A percentile compares a stretch with the other conserved stretches of the same genome.
Conservation (phyloP, 2,797 vertebrate genomes). For the Hoplostethus mediterraneus region DNA sequence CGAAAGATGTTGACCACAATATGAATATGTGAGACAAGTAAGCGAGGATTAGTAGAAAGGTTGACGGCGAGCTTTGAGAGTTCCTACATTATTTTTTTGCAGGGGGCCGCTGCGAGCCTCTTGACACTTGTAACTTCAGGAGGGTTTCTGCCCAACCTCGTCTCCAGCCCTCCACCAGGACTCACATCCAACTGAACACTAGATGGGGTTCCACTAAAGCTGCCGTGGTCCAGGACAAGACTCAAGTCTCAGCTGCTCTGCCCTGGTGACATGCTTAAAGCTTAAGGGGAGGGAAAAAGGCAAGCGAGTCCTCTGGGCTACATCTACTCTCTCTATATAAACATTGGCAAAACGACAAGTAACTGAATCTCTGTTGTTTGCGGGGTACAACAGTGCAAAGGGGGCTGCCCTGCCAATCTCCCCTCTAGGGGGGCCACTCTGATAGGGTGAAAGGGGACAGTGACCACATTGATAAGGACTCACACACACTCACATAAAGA, state of each 20-base stretch:
- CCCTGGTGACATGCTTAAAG: constrained; percentile 90
- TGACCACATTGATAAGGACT: constrained; percentile 94
- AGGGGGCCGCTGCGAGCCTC: constrained; percentile 79
- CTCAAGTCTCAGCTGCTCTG: constrained; percentile 88
- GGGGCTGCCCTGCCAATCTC: constrained; percentile 92
- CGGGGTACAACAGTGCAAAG: constrained; percentile 86
- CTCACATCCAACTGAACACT: constrained; percentile 90
- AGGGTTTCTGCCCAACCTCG: constrained; percentile 77
- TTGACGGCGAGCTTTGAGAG: constrained; percentile 72
- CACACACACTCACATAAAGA: constrained; percentile 83
- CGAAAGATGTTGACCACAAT: constrained; percentile 54
- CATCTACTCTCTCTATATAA: constrained; percentile 93
- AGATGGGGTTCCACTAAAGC: constrained; percentile 95
- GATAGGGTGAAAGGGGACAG: constrained; percentile 91
- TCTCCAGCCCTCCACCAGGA: constrained; percentile 72
- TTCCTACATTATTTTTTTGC: constrained; percentile 85
- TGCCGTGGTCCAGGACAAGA: constrained; percentile 86
- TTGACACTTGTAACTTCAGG: constrained; percentile 85
- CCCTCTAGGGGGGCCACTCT: constrained; percentile 91
- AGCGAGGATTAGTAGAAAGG: constrained; percentile 71
- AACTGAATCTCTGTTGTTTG: constrained; percentile 91
- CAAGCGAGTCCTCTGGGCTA: constrained; percentile 89
- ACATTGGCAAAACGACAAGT: constrained; percentile 95
- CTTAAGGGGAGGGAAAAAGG: constrained; percentile 78
- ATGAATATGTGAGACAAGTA: constrained; percentile 67